Conservation (phyloP, 1,140 invertebrate species). For the Stegodyphus mimosarum region DNA sequence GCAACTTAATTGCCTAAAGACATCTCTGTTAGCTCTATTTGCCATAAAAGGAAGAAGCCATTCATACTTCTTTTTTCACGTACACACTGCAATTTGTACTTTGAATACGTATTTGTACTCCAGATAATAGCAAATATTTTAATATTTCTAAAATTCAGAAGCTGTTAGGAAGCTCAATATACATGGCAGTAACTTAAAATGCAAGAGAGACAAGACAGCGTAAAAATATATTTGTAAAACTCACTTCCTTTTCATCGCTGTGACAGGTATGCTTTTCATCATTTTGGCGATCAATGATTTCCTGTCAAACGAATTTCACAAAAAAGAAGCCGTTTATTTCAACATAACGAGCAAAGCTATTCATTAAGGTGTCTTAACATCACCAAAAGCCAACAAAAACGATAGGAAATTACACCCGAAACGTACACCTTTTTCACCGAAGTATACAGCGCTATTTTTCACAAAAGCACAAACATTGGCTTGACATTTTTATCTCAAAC, state of each 20-base stretch:
- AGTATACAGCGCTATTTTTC: conserved; percentile 4
- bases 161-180: too few species aligned
- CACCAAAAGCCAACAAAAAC: conserved; percentile 29
- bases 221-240: neutral
- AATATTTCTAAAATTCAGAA: too few species aligned
- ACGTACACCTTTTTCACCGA: neutral
- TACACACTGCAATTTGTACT: too few species aligned
- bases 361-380: conserved; percentile 37
- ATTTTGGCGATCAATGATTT: conserved; percentile 32
- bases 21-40: too few species aligned
- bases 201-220: too few species aligned
- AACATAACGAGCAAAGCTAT: conserved; percentile 8
- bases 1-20: too few species aligned
- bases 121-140: too few species aligned
- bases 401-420: neutral
- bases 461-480: conserved; percentile 32
- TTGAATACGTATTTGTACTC: too few species aligned
- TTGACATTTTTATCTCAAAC: conserved; percentile 45
- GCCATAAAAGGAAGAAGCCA: too few species aligned
- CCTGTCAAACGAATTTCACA: conserved; percentile 35
- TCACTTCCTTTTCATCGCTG: conserved; percentile 12
- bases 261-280: conserved; percentile 22
- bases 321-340: conserved; percentile 17
- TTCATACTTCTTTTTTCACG: too few species aligned
- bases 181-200: too few species aligned